A percentile compares a stretch with the other conserved stretches of the same genome.
Conservation (phyloP, 2,888 invertebrate genomes). For the Adineta ricciae region DNA sequence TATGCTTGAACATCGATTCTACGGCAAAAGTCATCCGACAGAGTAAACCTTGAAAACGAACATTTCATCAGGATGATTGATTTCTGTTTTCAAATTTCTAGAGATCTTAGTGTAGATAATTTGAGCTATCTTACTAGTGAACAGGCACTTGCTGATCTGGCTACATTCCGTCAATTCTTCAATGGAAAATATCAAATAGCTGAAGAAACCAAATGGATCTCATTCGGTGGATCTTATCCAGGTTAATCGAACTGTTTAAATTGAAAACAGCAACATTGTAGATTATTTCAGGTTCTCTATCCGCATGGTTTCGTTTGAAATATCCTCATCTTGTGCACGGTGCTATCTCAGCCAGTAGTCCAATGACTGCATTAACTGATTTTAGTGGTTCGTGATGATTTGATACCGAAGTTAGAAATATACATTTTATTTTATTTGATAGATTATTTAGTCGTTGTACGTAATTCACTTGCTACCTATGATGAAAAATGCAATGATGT, state of each 20-base stretch:
- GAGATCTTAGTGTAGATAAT: slow-evolving; percentile 70
- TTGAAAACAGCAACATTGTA: too few species aligned
- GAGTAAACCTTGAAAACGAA: slow-evolving; percentile 54
- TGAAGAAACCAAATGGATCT: slow-evolving; percentile 66
- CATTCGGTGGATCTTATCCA: slow-evolving; percentile 87
- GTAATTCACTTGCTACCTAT: slow-evolving; percentile 58
- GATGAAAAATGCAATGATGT: slow-evolving; percentile 59
- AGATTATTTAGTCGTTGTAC: slow-evolving; percentile 71
- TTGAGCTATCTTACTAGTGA: slow-evolving; percentile 62
- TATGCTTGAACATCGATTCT: slow-evolving; percentile 79
- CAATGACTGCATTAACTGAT: slow-evolving; percentile 71
- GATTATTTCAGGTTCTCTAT: slow-evolving; percentile 56
- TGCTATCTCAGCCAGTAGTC: slow-evolving; percentile 78
- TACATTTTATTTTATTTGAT: slow-evolving; percentile 35
- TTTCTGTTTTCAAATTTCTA: slow-evolving; percentile 51
- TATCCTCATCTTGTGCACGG: slow-evolving; percentile 74
- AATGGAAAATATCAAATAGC: slow-evolving; percentile 49
- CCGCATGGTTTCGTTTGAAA: slow-evolving; percentile 75
- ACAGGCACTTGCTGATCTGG: slow-evolving; percentile 66
- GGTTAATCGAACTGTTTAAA: slow-evolving; percentile 44
- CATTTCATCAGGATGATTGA: background rate
- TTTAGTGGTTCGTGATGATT: slow-evolving; percentile 56
- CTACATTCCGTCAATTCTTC: slow-evolving; percentile 67
- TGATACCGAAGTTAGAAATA: slow-evolving; percentile 52
- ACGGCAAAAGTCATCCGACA: slow-evolving; percentile 82